Evolutionary conservation across 2,113 vertebrate species (phyloP).

Genomic region (Machaerirhynchus nigripectus): DNA sequence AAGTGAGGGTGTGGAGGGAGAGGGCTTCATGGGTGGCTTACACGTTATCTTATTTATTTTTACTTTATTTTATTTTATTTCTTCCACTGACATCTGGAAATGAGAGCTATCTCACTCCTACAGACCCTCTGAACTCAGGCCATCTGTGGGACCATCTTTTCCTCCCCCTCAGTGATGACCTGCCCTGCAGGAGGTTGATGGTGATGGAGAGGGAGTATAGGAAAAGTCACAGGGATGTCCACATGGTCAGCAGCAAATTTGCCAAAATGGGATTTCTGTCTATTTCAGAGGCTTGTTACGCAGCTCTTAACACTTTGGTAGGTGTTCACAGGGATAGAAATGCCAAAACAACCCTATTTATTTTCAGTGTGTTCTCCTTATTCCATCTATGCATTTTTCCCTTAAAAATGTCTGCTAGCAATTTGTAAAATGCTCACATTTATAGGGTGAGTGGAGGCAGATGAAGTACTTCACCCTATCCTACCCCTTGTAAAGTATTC

Average conservation of each 20-base stretch:
- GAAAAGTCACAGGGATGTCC: not conserved
- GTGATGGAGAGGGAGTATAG: not conserved
- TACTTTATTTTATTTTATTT: not conserved
- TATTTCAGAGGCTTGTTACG: not conserved
- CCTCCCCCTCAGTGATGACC: not conserved
- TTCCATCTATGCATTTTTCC: not conserved
- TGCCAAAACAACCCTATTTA: not conserved
- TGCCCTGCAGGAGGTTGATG: constrained; percentile 1
- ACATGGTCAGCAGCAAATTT: constrained; percentile 7
- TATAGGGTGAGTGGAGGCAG: not conserved
- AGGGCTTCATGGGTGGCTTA: not conserved
- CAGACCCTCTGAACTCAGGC: not conserved
- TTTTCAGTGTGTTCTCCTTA: not conserved
- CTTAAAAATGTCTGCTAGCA: not conserved
- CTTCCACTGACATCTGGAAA: not conserved
- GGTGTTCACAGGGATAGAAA: not conserved
- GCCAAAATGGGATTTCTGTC: not conserved
- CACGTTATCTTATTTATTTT: not conserved
- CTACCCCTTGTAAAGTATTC: not conserved
- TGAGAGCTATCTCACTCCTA: not conserved
- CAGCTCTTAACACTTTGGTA: not conserved
- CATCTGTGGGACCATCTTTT: constrained; percentile 29
- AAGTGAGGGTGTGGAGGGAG: not conserved
- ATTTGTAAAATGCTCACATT: not conserved
- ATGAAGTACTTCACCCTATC: not conserved